These are phyloP conservation scores for Casuarius casuarius DNA, from an alignment of 2,113 vertebrate species.

Conservation along the genomic window DNA sequence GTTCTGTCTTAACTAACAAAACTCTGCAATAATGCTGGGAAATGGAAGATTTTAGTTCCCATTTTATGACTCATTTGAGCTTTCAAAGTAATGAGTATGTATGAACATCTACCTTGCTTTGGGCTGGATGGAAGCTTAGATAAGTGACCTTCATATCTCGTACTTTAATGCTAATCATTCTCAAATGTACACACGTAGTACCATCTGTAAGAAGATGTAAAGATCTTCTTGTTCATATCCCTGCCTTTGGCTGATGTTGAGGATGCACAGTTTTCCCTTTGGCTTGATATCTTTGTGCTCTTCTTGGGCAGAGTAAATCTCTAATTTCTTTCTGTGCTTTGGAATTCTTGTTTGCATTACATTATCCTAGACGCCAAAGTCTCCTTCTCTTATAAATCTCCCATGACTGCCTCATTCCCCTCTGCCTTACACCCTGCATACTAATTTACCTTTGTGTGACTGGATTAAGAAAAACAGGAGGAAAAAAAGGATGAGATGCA, in stretches of 20 bases:
- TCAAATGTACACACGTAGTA: background rate
- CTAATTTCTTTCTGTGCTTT: background rate
- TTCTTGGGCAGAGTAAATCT: background rate
- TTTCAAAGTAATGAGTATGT: slow-evolving; percentile 32
- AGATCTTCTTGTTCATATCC: background rate
- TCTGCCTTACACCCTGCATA: background rate
- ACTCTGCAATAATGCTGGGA: slow-evolving; percentile 1
- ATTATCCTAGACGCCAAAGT: background rate
- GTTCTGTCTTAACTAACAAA: background rate
- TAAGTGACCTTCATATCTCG: slow-evolving; percentile 45
- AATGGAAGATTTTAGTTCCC: slow-evolving; percentile 25
- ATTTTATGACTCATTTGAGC: slow-evolving; percentile 37
- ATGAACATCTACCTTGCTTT: slow-evolving; percentile 44
- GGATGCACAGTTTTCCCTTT: background rate
- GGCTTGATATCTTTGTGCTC: background rate
- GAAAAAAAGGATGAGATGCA: background rate
- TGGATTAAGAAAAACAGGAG: background rate
- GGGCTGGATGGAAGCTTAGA: slow-evolving; percentile 37
- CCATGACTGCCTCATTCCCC: background rate
- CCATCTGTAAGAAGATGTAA: background rate
- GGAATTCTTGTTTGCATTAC: background rate
- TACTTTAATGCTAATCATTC: slow-evolving; percentile 10
- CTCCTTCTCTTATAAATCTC: background rate
- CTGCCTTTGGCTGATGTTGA: background rate
- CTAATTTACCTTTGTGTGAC: slow-evolving; percentile 34